Evolutionary conservation across 2,888 invertebrate species (phyloP).

Genomic region (Tortrix viridana): DNA sequence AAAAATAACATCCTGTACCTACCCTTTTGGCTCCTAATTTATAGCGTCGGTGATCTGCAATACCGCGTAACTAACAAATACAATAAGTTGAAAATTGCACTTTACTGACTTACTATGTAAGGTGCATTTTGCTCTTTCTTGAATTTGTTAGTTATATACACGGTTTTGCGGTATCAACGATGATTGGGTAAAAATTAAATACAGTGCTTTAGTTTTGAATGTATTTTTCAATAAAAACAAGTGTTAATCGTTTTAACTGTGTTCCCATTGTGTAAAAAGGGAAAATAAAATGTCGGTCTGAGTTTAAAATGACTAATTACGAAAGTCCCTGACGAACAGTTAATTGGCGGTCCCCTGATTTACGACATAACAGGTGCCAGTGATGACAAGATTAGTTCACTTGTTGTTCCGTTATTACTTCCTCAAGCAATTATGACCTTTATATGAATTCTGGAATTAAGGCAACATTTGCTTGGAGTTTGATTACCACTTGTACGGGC

Average conservation of each 20-base stretch:
- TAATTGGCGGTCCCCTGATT: conserved; percentile 26
- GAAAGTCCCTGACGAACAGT: conserved; percentile 11
- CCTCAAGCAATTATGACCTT: conserved; percentile 11
- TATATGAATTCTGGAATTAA: background rate
- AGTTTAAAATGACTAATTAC: conserved; percentile 22
- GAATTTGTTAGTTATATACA: no score
- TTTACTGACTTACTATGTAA: no score
- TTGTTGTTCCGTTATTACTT: conserved; percentile 10
- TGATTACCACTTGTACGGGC: background rate
- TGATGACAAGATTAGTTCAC: conserved; percentile 17
- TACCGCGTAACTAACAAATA: no score
- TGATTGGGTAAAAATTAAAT: no score
- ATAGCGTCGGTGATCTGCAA: no score
- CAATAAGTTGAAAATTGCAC: no score
- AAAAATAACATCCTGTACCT: no score
- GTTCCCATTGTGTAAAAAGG: background rate
- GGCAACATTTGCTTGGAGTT: conserved; percentile 12
- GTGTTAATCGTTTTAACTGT: background rate
- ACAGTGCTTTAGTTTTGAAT: no score
- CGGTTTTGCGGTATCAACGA: no score
- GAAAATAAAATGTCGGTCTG: background rate
- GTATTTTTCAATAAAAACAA: no score
- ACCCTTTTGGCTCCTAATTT: no score
- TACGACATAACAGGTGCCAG: conserved; percentile 23
- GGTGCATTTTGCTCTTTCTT: no score